Base-by-base conservation (phyloP, 64 coral and sea anemone species). In the Stylophora pistillata region DNA sequence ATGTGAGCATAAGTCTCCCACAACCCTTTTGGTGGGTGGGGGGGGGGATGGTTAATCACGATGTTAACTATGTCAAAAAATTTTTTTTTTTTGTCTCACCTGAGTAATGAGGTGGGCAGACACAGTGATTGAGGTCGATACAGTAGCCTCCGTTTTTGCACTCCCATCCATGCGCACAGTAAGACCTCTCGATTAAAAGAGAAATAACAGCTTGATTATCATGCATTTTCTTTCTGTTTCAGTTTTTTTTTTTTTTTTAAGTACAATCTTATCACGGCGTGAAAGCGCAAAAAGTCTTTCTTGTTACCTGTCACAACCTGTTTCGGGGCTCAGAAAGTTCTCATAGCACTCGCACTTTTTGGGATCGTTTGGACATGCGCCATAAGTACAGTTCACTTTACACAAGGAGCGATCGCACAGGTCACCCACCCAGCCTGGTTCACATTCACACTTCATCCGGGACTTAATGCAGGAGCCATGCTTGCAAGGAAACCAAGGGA, bases 371-470 rank as follows among this genome's bases (percentile, higher is more conserved):
- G 90, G 87, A 33, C 94, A 96, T 31, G 81, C 54, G 0, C 94
- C 94, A 66, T 75, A 96, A 13, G 23, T 55, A 28, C 94, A 96
- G 14, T 73, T 56, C 15, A 96, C 79, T 32, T 76, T 27, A 60
- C 94, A 96, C 32, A 87, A 56, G 9, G 94, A 71, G 41, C 91
- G 81, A 62, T 96, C 94, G 74, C 94, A 96, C 52, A 90, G 87
- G 87, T 96, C 94, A 26, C 94, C 94, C 53, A 89, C 64, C 94
- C 94, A 96, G 21, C 94, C 94, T 20, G 94, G 82, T 32, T 96
- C 94, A 82, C 94, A 96, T 30, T 96, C 91, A 59, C 94, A 96
- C 62, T 28, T 66, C 13, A 56, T 81, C 81, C 91, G 92, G 14
- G 94, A 89, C 89, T 93, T 93, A 18, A 57, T 71, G 66, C 95